Evolutionary conservation across 2,888 invertebrate species (phyloP), one percentile per base, ranked within the genome.

Genomic region (Drosophila falleni): DNA sequence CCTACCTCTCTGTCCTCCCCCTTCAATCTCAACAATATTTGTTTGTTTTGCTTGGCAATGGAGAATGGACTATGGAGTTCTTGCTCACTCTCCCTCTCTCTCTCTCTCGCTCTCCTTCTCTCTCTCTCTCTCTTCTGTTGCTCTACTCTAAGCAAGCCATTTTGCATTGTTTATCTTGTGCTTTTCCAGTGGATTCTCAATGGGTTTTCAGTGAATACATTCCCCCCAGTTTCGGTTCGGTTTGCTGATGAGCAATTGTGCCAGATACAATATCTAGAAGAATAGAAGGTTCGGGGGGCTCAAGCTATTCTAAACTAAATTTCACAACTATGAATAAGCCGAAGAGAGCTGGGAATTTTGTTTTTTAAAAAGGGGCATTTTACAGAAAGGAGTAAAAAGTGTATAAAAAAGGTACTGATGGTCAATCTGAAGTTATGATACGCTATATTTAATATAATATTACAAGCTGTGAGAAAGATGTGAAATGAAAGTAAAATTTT

Each of bases 201-300:
- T 58, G 61, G 42, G 26, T 35, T 56, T 42, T 33, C 41, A 46
- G n/a, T 51, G 16, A 37, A 37, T 47, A 44, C 59, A 23, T 54
- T 58, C 16, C 46, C 47, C 58, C 16, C 29, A 23, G 58, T 41
- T 29, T 44, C 55, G 35, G 35, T 29, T 44, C 55, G 35, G 35
- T n/a, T 42, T 31, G 33, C 58, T 47, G 71, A 78, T 80, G 66
- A 65, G 69, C 66, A 77, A 80, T 72, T 78, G 81, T 72, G 78
- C 59, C 50, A 78, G 69, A 66, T 72, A 58, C 37, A 37, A 44
- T 41, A 63, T 75, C 54, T 16, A 33, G 33, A 9, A 50, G 50
- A n/a, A 56, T 29, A 11, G 19, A 23, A 6, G 3, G 3, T 11
- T 19, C 5, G 6, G 42, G 42, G 11, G 31, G 23, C 29, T 33